phyloP scores from a whole-genome alignment of 2,888 invertebrate genomes.

The Xylota segnis region DNA sequence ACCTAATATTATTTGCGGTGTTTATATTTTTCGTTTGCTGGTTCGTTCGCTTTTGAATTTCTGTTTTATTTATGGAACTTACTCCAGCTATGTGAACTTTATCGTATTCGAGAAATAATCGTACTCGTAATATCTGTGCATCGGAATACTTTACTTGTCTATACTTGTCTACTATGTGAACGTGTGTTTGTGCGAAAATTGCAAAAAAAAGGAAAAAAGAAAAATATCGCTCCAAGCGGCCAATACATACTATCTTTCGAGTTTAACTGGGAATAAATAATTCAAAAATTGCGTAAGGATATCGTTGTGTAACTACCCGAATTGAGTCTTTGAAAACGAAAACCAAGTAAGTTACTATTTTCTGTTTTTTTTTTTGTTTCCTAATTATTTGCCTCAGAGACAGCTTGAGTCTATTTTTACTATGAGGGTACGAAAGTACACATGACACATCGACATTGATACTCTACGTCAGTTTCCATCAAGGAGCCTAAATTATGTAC shows the following conservation, averaged over 20 bases:
- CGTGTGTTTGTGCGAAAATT: slow-evolving; percentile 43
- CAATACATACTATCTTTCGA: slow-evolving; percentile 9
- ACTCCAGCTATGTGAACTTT: slow-evolving; percentile 46
- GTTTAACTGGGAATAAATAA: slow-evolving; percentile 2
- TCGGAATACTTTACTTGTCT: slow-evolving; percentile 14
- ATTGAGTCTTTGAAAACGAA: slow-evolving; percentile 5
- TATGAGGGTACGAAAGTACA: slow-evolving; percentile 22
- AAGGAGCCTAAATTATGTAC: slow-evolving; percentile 23
- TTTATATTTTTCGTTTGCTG: slow-evolving; percentile 49
- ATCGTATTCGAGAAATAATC: slow-evolving; percentile 24
- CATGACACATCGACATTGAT: slow-evolving; percentile 55
- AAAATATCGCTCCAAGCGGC: slow-evolving; percentile 11
- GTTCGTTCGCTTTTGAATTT: slow-evolving; percentile 39
- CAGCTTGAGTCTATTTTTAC: slow-evolving; percentile 49
- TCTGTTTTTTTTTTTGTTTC: background rate
- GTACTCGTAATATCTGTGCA: slow-evolving; percentile 32
- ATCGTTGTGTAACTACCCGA: background rate
- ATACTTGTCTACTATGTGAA: slow-evolving; percentile 43
- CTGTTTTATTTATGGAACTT: slow-evolving; percentile 46
- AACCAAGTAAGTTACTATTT: slow-evolving; percentile 32
- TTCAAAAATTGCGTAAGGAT: slow-evolving; percentile 32
- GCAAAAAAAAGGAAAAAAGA: slow-evolving; percentile 1
- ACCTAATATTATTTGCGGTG: slow-evolving; percentile 56
- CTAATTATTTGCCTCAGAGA: slow-evolving; percentile 1
- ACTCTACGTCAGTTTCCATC: slow-evolving; percentile 33